Percentiles rank a stretch among this genome's conserved stretches.
Evolutionary conservation across 2,888 invertebrate genomes (phyloP).

Genomic region (Mayetiola destructor): DNA sequence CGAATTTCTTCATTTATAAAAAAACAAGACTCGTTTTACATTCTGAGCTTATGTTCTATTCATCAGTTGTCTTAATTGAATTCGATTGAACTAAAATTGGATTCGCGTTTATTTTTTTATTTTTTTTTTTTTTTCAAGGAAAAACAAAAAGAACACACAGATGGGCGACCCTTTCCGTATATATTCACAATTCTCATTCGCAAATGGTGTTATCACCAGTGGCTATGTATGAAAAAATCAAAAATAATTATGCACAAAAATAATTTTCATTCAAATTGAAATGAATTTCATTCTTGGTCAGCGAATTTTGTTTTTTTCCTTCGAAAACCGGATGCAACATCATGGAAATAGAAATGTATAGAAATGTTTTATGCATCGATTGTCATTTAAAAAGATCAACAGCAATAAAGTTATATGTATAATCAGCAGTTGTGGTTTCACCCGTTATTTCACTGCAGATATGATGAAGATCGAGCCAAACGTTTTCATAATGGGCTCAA

Average conservation of each 20-base stretch:
- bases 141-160: neutral
- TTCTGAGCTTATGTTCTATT: conserved; percentile 1
- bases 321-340: too few species aligned
- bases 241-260: neutral
- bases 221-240: too few species aligned
- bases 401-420: neutral
- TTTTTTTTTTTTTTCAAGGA: too few species aligned
- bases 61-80: conserved; percentile 3
- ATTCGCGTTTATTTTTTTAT: neutral
- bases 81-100: neutral
- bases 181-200: neutral
- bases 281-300: neutral
- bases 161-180: neutral
- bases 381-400: neutral
- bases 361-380: too few species aligned
- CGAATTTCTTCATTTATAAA: neutral
- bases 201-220: neutral
- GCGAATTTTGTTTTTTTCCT: neutral
- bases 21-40: too few species aligned
- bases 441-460: neutral
- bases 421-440: neutral
- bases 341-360: too few species aligned
- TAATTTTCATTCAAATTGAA: neutral
- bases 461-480: neutral
- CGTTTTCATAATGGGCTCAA: neutral